Base-by-base conservation (phyloP, 2,113 vertebrate genomes). In the Plecturocebus donacophilus region DNA sequence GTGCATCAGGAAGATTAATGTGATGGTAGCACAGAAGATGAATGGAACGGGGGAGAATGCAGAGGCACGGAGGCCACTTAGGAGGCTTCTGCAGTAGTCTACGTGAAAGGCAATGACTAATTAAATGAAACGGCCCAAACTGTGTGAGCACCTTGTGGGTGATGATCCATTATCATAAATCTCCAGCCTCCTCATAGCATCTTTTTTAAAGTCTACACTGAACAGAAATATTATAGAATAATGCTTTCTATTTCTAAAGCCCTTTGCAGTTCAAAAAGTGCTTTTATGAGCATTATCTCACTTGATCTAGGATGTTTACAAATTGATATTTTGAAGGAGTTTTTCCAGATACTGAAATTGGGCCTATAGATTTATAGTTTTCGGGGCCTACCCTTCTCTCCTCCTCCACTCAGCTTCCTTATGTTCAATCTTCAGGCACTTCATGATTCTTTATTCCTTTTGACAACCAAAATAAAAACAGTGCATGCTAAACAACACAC, bases 151-250 rank as follows among this genome's bases (percentile, higher is more conserved):
- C 85, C 88, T 98, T 84, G 88, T 91, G 79, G 87, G 82, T 82
- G 87, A 96, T 83, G 93, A 97, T 70, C 93, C 86, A 76, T 94
- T 93, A 71, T 89, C 98, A 93, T 94, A 95, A 94, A 97, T 97
- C 83, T 87, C 86, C 64, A 68, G 82, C 82, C 54, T 98, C 75
- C 81, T 70, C 1, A 5, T 45, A 96, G 86, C 95, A 97, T 96
- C 96, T 97, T 83, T 93, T 90, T 96, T 75, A 77, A 79, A 76
- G 68, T 94, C 86, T 86, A 30, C 45, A 20, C 61, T 42, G 86
- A 96, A 90, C 91, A 97, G 89, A 93, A 91, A 95, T 71, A 93
- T 85, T 93, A 83, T 54, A 87, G 75, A 94, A 87, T 90, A 87
- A 96, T 56, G 88, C 61, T 83, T 96, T 91, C 30, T 79, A 85